phyloP scores from a whole-genome alignment of 1,140 invertebrate genomes.

The Sogatella furcifera region DNA sequence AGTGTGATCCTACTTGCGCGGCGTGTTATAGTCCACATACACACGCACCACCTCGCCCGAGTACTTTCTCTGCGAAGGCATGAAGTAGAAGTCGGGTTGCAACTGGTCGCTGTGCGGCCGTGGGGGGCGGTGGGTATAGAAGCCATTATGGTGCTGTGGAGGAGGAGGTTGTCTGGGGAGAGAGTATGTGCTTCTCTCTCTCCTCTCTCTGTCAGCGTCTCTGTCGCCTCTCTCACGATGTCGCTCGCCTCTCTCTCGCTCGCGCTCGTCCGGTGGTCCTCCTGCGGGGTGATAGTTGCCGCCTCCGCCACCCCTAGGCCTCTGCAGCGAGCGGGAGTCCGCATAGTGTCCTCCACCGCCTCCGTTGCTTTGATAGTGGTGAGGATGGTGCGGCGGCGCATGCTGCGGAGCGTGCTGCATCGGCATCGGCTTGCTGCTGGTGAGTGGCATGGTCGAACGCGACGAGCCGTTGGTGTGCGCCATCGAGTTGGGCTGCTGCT shows the following conservation, averaged over 20 bases:
- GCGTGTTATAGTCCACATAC: slow-evolving; percentile 70
- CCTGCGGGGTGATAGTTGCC: slow-evolving; percentile 11
- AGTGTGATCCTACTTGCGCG: slow-evolving; percentile 29
- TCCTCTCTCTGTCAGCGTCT: slow-evolving; percentile 7
- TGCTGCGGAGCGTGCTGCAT: background rate
- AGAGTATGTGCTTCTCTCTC: slow-evolving; percentile 36
- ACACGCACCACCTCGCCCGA: slow-evolving; percentile 86
- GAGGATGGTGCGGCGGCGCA: slow-evolving; percentile 1
- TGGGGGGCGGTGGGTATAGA: slow-evolving; percentile 37
- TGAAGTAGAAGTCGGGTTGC: slow-evolving; percentile 86
- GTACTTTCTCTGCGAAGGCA: slow-evolving; percentile 87
- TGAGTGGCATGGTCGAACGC: slow-evolving; percentile 19
- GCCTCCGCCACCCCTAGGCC: slow-evolving; percentile 32
- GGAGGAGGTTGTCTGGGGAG: slow-evolving; percentile 31
- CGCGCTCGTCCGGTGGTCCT: slow-evolving; percentile 22
- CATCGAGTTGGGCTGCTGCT: slow-evolving; percentile 35
- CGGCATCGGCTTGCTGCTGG: slow-evolving; percentile 17
- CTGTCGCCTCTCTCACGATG: slow-evolving; percentile 17
- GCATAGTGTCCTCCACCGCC: slow-evolving; percentile 35
- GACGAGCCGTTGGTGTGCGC: slow-evolving; percentile 19
- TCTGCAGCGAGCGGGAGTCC: slow-evolving; percentile 47
- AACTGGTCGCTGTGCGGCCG: slow-evolving; percentile 30
- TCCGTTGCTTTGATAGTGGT: slow-evolving; percentile 30
- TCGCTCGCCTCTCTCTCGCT: slow-evolving; percentile 6
- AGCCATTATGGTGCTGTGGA: slow-evolving; percentile 33